Percentiles rank a stretch among this genome's conserved stretches.
These are phyloP conservation scores for Drosophila equinoxialis DNA, from an alignment of 1,140 invertebrate genomes.

Conservation along the genomic window DNA sequence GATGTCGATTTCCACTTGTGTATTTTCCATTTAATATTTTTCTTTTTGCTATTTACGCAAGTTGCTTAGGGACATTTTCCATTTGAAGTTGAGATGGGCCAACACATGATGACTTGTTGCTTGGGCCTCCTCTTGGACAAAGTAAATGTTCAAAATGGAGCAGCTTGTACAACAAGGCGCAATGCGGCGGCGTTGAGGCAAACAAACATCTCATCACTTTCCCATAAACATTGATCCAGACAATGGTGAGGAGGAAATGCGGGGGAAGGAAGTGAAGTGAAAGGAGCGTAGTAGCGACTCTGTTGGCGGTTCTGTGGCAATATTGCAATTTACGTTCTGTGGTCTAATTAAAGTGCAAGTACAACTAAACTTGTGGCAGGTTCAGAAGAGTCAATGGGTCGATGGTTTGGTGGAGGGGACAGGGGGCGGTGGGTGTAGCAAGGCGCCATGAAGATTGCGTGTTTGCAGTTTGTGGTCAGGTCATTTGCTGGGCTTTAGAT, in stretches of 20 bases:
- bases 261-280: neutral
- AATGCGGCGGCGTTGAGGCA: constrained; percentile 34
- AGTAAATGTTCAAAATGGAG: constrained; percentile 40
- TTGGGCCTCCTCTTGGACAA: constrained; percentile 37
- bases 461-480: constrained; percentile 62
- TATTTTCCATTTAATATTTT: constrained; percentile 8
- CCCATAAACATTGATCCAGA: constrained; percentile 64
- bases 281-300: neutral
- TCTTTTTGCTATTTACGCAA: constrained; percentile 1
- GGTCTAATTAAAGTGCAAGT: constrained; percentile 79
- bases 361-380: constrained; percentile 72
- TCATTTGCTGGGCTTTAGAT: constrained; percentile 52
- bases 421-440: neutral
- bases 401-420: neutral
- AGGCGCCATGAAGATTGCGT: constrained; percentile 61
- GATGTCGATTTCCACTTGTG: neutral
- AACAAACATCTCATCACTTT: constrained; percentile 78
- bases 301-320: constrained; percentile 39
- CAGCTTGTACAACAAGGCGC: constrained; percentile 39
- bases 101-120: constrained; percentile 71
- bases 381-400: constrained; percentile 29
- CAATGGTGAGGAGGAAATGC: constrained; percentile 12
- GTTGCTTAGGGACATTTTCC: constrained; percentile 31
- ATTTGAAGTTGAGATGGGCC: constrained; percentile 17
- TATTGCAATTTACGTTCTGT: constrained; percentile 81